These are phyloP conservation scores for Sciurus vulgaris DNA, from an alignment of 2,797 vertebrate species.

Conservation along the genomic window DNA sequence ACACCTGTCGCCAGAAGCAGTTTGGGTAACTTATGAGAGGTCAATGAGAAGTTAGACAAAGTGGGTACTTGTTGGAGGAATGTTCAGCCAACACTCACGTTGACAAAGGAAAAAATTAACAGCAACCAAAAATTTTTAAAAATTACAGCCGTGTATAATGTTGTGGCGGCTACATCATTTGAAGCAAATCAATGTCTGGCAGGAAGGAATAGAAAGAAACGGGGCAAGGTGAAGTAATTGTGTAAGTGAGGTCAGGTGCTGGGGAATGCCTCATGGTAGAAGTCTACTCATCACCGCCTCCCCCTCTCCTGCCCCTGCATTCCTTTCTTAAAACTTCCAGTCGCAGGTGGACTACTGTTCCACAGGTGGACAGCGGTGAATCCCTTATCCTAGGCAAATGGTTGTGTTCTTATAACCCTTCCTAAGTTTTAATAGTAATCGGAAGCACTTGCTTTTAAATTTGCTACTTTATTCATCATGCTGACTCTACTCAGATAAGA, in stretches of 20 bases:
- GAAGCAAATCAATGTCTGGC: background rate
- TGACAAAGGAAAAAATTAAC: background rate
- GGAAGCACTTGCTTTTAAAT: background rate
- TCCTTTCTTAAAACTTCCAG: background rate
- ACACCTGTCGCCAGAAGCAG: background rate
- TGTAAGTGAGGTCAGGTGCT: background rate
- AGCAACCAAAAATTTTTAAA: background rate
- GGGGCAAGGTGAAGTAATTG: background rate
- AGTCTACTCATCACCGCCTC: background rate
- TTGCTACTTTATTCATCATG: background rate
- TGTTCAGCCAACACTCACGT: background rate
- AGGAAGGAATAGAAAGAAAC: background rate
- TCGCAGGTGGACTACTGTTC: background rate
- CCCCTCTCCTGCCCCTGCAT: background rate
- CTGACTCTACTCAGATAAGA: background rate
- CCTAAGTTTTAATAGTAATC: background rate
- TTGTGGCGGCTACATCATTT: background rate
- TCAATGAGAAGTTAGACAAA: background rate
- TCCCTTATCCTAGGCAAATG: background rate
- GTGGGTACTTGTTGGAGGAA: background rate
- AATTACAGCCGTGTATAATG: fast-evolving
- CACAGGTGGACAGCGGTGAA: background rate
- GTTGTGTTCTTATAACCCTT: background rate
- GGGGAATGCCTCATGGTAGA: background rate
- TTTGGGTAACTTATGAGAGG: background rate